Base-by-base conservation (phyloP, 2,113 vertebrate species). In the Empidonax traillii region DNA sequence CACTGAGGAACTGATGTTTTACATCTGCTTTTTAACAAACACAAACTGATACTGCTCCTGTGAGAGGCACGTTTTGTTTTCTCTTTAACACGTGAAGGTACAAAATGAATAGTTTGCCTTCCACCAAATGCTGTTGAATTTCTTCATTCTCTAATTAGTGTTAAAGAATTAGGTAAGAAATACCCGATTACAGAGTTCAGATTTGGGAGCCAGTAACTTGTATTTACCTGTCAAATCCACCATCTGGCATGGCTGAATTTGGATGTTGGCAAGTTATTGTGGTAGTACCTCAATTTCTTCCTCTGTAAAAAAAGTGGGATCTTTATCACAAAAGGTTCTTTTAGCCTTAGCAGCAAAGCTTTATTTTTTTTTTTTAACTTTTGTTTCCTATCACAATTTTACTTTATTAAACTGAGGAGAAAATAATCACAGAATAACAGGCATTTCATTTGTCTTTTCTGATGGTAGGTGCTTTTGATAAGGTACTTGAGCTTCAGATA, bases 11-110 rank as follows among this genome's bases (percentile, higher is more conserved):
- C 72, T 62, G 79, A 84, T 90, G 86, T 74, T 89, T 69, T 69
- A 46, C 71, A 88, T 88, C 73, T 96, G 82, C 43, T 72, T 87
- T 90, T 84, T 75, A 78, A 89, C 49, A 79, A 78, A 82, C 21
- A 74, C 46, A 81, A 56, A 47, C 75, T 73, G 58, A 55, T 67
- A 39, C 51, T 63, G 16, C n/a, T 90, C 55, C 46, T 71, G 6
- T 52, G 74, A 86, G 31, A 19, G 86, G 68, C 63, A 63, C 0
- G 0, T 65, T 93, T 85, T 85, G 43, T 43, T 82, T 90, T 77
- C 33, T 77, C 24, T 81, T 46, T 31, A 55, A 23, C 19, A 3
- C 37, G 6, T 20, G 27, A 79, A 87, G 19, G n/a, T 69, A 56
- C 27, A 73, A 66, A 89, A 52, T 27, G 68, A 10, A 35, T 65